Evolutionary conservation across 2,797 vertebrate species (phyloP).

Genomic region (Coluber constrictor): DNA sequence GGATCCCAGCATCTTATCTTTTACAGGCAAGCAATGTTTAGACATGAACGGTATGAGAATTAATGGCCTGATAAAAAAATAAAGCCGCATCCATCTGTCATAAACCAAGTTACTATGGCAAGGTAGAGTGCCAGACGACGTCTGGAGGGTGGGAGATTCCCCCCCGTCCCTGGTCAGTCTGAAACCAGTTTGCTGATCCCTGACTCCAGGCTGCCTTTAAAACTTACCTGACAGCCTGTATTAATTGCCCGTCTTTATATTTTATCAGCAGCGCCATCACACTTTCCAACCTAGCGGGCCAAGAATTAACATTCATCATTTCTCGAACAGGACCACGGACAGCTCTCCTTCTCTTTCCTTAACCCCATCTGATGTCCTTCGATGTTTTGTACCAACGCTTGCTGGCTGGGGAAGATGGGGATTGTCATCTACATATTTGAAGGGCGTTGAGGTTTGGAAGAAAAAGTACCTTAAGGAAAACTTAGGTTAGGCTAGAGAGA

Average conservation of each 20-base stretch:
- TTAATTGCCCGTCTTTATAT: not conserved
- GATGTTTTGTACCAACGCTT: not conserved
- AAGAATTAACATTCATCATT: not conserved
- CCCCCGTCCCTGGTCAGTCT: not conserved
- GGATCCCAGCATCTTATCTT: slow-evolving; percentile 27
- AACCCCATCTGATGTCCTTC: no score
- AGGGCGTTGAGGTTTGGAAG: not conserved
- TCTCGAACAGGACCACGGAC: not conserved
- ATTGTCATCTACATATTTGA: not conserved
- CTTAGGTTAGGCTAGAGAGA: not conserved
- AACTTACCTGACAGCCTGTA: not conserved
- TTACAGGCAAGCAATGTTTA: slow-evolving; percentile 34
- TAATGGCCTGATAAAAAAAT: slow-evolving; percentile 39
- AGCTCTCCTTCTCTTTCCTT: not conserved
- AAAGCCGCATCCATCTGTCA: slow-evolving; percentile 10
- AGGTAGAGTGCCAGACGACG: not conserved
- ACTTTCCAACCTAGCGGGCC: not conserved
- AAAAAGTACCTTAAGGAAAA: not conserved
- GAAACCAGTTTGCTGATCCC: not conserved
- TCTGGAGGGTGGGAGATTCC: not conserved
- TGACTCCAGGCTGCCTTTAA: not conserved
- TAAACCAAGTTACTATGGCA: not conserved
- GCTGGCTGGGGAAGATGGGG: not conserved
- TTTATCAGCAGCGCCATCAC: not conserved
- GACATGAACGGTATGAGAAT: slow-evolving; percentile 47